phyloP scores from a whole-genome alignment of 2,113 vertebrate species.

The Zootoca vivipara region DNA sequence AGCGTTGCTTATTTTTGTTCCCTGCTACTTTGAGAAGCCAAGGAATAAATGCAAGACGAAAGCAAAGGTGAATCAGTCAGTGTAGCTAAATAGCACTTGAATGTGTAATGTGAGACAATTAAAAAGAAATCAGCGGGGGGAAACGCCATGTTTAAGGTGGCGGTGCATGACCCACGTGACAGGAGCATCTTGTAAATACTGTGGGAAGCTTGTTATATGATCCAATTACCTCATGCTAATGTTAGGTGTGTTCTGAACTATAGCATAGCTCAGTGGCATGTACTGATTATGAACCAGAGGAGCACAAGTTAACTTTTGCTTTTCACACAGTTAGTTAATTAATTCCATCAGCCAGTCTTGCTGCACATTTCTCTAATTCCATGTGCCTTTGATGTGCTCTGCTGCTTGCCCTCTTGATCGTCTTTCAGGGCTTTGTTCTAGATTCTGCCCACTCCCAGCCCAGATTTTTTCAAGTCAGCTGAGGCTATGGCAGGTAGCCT shows the following conservation, averaged over 20 bases:
- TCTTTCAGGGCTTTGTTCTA: too few species aligned
- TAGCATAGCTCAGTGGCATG: not conserved
- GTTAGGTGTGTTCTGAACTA: conserved; percentile 15
- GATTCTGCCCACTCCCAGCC: too few species aligned
- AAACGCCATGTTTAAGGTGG: conserved; percentile 37
- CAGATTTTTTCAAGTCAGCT: too few species aligned
- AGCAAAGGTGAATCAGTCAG: conserved; percentile 51
- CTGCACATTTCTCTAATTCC: too few species aligned
- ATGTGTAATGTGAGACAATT: conserved; percentile 42
- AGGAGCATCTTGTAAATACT: conserved; percentile 51
- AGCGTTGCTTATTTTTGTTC: conserved; percentile 61
- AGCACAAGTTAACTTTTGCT: not conserved
- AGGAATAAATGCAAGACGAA: conserved; percentile 56
- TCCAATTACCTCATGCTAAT: conserved; percentile 53
- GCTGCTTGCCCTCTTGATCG: too few species aligned
- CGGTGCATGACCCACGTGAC: conserved; percentile 25
- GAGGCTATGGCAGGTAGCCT: too few species aligned
- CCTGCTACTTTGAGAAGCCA: conserved; percentile 27
- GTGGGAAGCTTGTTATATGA: conserved; percentile 29
- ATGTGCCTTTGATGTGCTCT: too few species aligned
- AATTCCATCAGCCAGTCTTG: not conserved
- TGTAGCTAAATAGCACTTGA: conserved; percentile 31
- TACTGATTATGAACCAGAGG: not conserved
- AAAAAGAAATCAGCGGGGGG: not conserved
- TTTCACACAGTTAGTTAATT: not conserved